Evolutionary conservation across 2,888 invertebrate species (phyloP).

Genomic region (Acleris literana): DNA sequence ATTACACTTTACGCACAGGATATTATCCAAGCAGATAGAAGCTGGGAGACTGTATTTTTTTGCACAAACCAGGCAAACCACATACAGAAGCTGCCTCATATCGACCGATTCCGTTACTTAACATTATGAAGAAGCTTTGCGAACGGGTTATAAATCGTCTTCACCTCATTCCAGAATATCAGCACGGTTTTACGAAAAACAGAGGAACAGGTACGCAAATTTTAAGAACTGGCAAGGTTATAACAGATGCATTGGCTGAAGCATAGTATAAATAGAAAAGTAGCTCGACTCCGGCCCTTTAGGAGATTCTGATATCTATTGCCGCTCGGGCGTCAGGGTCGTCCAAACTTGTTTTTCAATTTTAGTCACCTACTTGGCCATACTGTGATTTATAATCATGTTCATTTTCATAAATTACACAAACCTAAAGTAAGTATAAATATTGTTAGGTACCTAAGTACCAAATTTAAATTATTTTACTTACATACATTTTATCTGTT

Average conservation of each 20-base stretch:
- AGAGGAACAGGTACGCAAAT: constrained; percentile 11
- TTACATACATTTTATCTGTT: too few relatives aligned
- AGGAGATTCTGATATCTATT: too few relatives aligned
- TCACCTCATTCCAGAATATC: constrained; percentile 8
- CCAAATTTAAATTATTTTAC: too few relatives aligned
- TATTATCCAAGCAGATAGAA: constrained; percentile 13
- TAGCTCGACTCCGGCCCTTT: too few relatives aligned
- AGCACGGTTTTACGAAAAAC: constrained; percentile 10
- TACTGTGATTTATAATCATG: too few relatives aligned
- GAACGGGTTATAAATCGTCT: constrained; percentile 7
- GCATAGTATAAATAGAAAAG: too few relatives aligned
- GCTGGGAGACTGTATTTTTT: constrained; percentile 10
- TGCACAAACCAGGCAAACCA: constrained; percentile 7
- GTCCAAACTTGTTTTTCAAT: too few relatives aligned
- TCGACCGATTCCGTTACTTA: constrained; percentile 12
- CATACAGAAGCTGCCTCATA: constrained; percentile 10
- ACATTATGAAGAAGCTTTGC: constrained; percentile 9
- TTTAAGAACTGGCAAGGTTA: constrained; percentile 10
- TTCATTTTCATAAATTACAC: too few relatives aligned
- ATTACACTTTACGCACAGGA: constrained; percentile 6
- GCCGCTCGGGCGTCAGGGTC: too few relatives aligned
- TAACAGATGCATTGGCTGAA: constrained; percentile 8
- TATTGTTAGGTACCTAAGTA: too few relatives aligned
- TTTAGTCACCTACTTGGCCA: too few relatives aligned
- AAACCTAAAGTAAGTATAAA: too few relatives aligned